Percentiles rank a stretch among this genome's conserved stretches.
Conservation (phyloP, 2,888 invertebrate species). For the Tachina grossa region DNA sequence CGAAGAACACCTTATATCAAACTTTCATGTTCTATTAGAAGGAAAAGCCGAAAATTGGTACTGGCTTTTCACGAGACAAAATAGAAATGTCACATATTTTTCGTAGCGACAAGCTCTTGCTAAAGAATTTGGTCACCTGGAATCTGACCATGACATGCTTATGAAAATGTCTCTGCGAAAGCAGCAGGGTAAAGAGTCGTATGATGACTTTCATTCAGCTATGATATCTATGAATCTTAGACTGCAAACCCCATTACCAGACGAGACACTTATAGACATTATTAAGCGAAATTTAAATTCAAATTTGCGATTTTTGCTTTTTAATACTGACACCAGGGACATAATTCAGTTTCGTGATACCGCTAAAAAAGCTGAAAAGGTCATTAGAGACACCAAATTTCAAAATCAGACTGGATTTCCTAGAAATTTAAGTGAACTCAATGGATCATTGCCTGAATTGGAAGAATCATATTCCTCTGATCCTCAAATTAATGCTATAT, state of each 20-base stretch:
- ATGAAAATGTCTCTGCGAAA: conserved; percentile 23
- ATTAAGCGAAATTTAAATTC: neutral
- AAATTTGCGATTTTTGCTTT: conserved; percentile 8
- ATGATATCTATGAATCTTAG: conserved; percentile 7
- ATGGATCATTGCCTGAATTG: neutral
- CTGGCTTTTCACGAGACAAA: conserved; percentile 25
- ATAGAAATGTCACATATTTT: conserved; percentile 11
- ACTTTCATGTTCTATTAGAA: conserved; percentile 10
- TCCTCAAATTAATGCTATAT: neutral
- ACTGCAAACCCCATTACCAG: conserved; percentile 1
- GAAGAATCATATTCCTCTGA: neutral
- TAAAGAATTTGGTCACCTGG: conserved; percentile 23
- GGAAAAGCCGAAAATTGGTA: conserved; percentile 6
- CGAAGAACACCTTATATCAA: conserved; percentile 8
- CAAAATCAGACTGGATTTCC: neutral
- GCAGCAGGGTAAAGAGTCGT: conserved; percentile 13
- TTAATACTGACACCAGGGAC: neutral
- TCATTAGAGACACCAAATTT: neutral
- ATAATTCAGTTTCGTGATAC: neutral
- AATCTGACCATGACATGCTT: conserved; percentile 26
- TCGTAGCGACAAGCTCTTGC: neutral
- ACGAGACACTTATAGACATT: conserved; percentile 5
- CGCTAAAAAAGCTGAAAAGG: neutral
- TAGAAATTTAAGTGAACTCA: neutral
- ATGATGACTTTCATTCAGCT: conserved; percentile 20